Conservation (phyloP, 2,797 vertebrate genomes). For the Sebastes steindachneri region DNA sequence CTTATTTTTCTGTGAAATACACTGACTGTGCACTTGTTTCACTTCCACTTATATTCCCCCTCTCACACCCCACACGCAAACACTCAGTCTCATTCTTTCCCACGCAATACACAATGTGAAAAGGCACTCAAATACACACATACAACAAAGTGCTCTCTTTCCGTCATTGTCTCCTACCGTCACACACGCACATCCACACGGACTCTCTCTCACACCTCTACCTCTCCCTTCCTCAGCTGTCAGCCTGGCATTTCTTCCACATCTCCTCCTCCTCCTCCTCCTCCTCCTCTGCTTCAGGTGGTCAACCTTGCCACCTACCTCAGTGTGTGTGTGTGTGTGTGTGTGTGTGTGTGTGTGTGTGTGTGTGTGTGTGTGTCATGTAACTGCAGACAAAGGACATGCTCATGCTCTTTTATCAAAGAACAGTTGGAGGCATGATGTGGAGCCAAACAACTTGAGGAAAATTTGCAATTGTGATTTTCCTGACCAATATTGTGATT, state of each 20-base stretch:
- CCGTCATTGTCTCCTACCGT: background rate
- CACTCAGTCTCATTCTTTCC: background rate
- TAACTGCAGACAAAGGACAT: conserved; percentile 3
- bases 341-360: background rate
- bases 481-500: background rate
- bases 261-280: background rate
- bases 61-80: background rate
- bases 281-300: background rate
- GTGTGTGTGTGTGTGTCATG: background rate
- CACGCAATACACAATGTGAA: background rate
- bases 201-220: conserved; percentile 2
- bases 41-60: background rate
- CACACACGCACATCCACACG: background rate
- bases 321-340: background rate
- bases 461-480: background rate
- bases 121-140: background rate
- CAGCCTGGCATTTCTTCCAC: conserved; percentile 23
- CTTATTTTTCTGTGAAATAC: background rate
- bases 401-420: background rate
- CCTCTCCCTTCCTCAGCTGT: conserved; percentile 7
- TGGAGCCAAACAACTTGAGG: background rate
- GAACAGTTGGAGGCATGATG: background rate
- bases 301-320: background rate
- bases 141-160: background rate
- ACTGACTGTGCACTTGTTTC: background rate